Percentiles rank a stretch among this genome's conserved stretches.
Evolutionary conservation across 2,797 vertebrate genomes (phyloP).

Genomic region (Tapirus indicus): DNA sequence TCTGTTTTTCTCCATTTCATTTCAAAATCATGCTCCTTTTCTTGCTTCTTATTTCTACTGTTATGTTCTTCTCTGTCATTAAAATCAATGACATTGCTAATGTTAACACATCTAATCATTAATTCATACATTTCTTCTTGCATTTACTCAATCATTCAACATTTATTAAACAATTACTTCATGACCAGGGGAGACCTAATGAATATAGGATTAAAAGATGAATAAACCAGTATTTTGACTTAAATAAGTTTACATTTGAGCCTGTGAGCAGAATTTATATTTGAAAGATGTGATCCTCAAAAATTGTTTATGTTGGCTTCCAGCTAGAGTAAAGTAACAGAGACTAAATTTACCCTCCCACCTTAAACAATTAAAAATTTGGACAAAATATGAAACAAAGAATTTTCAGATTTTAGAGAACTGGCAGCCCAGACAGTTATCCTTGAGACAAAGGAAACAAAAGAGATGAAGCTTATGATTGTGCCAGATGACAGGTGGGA

Average conservation of each 20-base stretch:
- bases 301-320: not conserved
- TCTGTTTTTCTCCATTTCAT: not conserved
- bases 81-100: not conserved
- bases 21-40: not conserved
- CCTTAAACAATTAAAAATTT: not conserved
- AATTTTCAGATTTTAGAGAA: not conserved
- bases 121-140: not conserved
- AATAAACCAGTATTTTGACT: not conserved
- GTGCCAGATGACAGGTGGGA: not conserved
- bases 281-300: not conserved
- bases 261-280: not conserved
- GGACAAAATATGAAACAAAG: not conserved
- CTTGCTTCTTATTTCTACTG: not conserved
- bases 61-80: not conserved
- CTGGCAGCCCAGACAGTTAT: not conserved
- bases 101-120: not conserved
- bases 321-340: not conserved
- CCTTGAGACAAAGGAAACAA: not conserved
- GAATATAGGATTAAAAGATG: not conserved
- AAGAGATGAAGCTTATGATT: not conserved
- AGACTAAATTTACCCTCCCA: not conserved
- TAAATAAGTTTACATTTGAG: not conserved
- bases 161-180: not conserved
- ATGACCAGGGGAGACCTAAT: not conserved
- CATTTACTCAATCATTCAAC: not conserved